Base-by-base conservation (phyloP, 2,797 vertebrate genomes). In the Myotis daubentonii region DNA sequence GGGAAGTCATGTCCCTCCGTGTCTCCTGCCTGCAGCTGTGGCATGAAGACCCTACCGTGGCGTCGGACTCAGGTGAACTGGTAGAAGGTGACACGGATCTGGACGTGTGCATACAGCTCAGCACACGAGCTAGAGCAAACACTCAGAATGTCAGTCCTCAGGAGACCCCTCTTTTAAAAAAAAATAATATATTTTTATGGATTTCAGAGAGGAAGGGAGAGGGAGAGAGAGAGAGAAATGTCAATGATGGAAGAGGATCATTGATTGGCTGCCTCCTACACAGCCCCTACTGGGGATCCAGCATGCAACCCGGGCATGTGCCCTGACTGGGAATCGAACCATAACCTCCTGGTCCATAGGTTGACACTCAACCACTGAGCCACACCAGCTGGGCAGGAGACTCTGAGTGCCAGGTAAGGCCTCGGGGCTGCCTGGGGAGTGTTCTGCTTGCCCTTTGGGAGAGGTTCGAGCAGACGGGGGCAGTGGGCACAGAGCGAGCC, bases 401-500 rank as follows among this genome's bases (percentile, higher is more conserved):
- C 60, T 25, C 57, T 5, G 5, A 62, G 57, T 1, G 16, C 15
- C 68, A 60, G 36, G 6, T 11, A 22, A 17, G 13, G 9, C 5
- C 60, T 78, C 8, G 23, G 74, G n/a, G 74, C 71, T 57, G 55
- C 57, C 38, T 33, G 2, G 0, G 20, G 60, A 16, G 3, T 70
- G 47, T 82, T 17, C 60, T 89, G 55, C 28, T 62, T 23, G 4
- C 51, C 20, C n/a, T 36, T 47, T 41, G 82, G 66, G 44, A 68
- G 65, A 44, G 38, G 28, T 23, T 23, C 1, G 0, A 8, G 16
- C n/a, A 19, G 22, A 6, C 2, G 8, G 1, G 17, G 71, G n/a
- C 25, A 5, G 5, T 12, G 28, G 82, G 41, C 41, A 13, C 57
- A 33, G 53, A 80, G 23, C 2, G 2, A 28, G 38, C 55, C 82